Evolutionary conservation across 2,888 invertebrate species (phyloP).

Genomic region (Crepidodera aurea): DNA sequence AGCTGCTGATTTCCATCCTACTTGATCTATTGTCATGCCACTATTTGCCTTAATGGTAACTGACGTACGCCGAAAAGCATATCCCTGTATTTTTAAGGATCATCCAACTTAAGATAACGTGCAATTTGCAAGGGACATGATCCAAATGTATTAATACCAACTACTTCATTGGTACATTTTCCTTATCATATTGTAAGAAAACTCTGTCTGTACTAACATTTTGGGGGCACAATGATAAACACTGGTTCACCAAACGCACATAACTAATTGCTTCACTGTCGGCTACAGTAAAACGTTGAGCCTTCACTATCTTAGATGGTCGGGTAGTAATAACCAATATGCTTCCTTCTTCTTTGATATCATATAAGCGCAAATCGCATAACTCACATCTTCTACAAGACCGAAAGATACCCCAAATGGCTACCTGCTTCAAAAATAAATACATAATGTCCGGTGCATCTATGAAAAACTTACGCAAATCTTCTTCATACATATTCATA

Average conservation of each 20-base stretch:
- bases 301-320: conserved; percentile 28
- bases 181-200: conserved; percentile 33
- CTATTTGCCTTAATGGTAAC: conserved; percentile 27
- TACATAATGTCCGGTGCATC: background rate
- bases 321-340: background rate
- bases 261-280: conserved; percentile 13
- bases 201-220: conserved; percentile 34
- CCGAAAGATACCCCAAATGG: background rate
- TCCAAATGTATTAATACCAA: conserved; percentile 35
- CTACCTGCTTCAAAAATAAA: background rate
- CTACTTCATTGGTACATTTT: conserved; percentile 34
- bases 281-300: conserved; percentile 24
- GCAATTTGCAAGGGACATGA: conserved; percentile 27
- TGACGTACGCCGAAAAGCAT: conserved; percentile 17
- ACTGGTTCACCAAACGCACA: conserved; percentile 31
- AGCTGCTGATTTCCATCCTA: background rate
- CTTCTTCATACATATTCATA: background rate
- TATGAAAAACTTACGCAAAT: background rate
- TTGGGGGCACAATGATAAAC: conserved; percentile 32
- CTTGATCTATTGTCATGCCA: background rate
- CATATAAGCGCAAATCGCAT: background rate
- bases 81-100: conserved; percentile 18
- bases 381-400: background rate
- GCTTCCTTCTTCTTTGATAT: background rate
- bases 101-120: conserved; percentile 25